Conservation (phyloP, 1,140 invertebrate species). For the Catajapyx aquilonaris region DNA sequence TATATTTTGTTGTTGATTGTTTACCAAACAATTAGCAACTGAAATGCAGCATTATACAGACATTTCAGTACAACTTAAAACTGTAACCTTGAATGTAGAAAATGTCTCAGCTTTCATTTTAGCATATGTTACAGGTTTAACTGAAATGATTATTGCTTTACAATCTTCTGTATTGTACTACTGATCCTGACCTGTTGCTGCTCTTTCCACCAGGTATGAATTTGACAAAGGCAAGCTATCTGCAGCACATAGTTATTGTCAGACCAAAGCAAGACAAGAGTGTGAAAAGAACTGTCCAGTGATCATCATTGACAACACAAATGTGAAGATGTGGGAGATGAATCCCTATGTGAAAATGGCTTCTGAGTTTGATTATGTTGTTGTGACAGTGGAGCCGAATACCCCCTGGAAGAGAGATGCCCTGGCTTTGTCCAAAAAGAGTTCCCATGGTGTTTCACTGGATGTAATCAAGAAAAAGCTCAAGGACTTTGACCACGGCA, state of each 20-base stretch:
- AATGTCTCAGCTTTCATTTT: no score
- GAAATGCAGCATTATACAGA: no score
- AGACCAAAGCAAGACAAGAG: constrained; percentile 2
- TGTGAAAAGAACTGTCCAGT: constrained; percentile 11
- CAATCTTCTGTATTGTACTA: no score
- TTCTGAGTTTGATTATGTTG: constrained; percentile 14
- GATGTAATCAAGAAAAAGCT: constrained; percentile 6
- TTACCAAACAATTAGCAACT: no score
- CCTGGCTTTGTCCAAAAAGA: constrained; percentile 12
- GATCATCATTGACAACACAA: constrained; percentile 23
- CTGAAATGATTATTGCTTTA: no score
- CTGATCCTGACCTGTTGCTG: no score
- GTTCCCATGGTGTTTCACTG: not conserved
- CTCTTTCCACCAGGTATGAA: no score
- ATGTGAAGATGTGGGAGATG: constrained; percentile 19
- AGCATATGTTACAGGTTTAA: no score
- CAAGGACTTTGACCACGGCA: constrained; percentile 13
- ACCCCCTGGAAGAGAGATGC: constrained; percentile 19
- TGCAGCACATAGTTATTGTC: not conserved
- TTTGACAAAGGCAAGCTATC: not conserved
- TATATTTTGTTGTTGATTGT: no score
- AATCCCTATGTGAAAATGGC: constrained; percentile 17
- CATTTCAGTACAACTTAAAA: no score
- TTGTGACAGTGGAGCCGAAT: constrained; percentile 17
- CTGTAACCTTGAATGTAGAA: no score